phyloP scores from a whole-genome alignment of 1,140 invertebrate species.

The Pinna nobilis region DNA sequence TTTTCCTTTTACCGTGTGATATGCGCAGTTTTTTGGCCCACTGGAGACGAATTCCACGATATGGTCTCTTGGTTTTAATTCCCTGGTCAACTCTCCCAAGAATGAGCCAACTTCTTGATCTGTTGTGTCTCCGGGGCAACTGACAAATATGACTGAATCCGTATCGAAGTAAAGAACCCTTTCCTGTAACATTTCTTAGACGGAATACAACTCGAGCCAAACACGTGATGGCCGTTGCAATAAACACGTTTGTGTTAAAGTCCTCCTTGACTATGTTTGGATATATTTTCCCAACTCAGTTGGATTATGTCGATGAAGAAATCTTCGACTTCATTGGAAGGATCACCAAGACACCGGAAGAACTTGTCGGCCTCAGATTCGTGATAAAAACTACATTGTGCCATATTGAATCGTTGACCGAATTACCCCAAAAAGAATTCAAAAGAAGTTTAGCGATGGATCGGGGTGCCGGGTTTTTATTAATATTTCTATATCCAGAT shows the following conservation, averaged over 20 bases:
- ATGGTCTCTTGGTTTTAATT: conserved; percentile 16
- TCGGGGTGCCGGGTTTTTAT: conserved; percentile 2
- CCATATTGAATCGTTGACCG: conserved; percentile 22
- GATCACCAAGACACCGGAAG: conserved; percentile 52
- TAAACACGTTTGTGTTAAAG: conserved; percentile 62
- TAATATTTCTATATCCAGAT: conserved; percentile 65
- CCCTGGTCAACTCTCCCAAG: conserved; percentile 15
- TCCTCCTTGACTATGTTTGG: background rate
- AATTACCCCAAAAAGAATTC: conserved; percentile 29
- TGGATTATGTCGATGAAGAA: conserved; percentile 6
- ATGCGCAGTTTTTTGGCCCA: conserved; percentile 39
- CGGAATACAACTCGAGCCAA: conserved; percentile 73
- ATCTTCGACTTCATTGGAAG: conserved; percentile 1
- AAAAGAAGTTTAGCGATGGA: conserved; percentile 13
- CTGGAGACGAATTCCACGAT: conserved; percentile 40
- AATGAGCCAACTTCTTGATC: conserved; percentile 23
- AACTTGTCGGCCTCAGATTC: conserved; percentile 33
- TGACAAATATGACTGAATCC: conserved; percentile 16
- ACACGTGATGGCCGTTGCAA: conserved; percentile 72
- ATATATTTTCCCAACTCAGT: background rate
- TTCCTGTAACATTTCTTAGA: conserved; percentile 63
- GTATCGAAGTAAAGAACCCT: conserved; percentile 18
- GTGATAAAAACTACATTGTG: background rate
- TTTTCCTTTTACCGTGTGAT: conserved; percentile 7
- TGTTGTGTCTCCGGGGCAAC: background rate